Base-by-base conservation (phyloP, 2,113 vertebrate species). In the Herpailurus yagouaroundi region DNA sequence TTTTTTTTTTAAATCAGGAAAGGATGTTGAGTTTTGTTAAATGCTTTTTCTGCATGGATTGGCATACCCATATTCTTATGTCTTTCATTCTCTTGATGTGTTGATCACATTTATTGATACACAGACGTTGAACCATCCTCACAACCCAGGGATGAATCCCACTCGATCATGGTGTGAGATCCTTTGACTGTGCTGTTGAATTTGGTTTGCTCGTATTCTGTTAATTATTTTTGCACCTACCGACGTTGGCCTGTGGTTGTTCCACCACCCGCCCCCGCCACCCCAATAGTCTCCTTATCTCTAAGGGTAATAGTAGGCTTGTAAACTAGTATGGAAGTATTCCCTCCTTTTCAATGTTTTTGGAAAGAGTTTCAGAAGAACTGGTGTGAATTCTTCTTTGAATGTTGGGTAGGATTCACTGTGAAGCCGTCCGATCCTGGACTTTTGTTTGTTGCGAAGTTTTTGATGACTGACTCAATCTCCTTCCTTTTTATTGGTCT, bases 251-350 rank as follows among this genome's bases (percentile, higher is more conserved):
- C 13, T 45, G 23, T 76, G 45, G 7, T 29, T 38, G 55, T 16
- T 57, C 0, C 55, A 5, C 55, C 18, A 4, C 16, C 55, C 1
- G 7, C 45, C 55, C 18, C 18, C 6, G 0, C 18, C 16, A 19
- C 55, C 55, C 55, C 55, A 57, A 57, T 16, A 57, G 55, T 57
- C 55, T 57, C 73, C 73, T 76, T 76, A 29, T 45, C 73, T 15
- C 29, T 45, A 41, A 76, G 41, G 38, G 13, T 29, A 29, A 8
- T 16, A 45, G 25, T 16, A 76, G 41, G 41, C 73, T 76, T 45
- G 25, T 16, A 29, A 45, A 76, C 4, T 45, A 27, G 7, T 8
- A 16, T 76, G 73, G 38, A 29, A 76, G 25, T 45, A 13, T 29
- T 45, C 38, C 25, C 6, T 71, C n/a, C 9, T 16, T 13, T 45